A percentile compares a stretch with the other conserved stretches of the same genome.
Evolutionary conservation across 2,797 vertebrate genomes (phyloP).

Genomic region (Harpagifer antarcticus): DNA sequence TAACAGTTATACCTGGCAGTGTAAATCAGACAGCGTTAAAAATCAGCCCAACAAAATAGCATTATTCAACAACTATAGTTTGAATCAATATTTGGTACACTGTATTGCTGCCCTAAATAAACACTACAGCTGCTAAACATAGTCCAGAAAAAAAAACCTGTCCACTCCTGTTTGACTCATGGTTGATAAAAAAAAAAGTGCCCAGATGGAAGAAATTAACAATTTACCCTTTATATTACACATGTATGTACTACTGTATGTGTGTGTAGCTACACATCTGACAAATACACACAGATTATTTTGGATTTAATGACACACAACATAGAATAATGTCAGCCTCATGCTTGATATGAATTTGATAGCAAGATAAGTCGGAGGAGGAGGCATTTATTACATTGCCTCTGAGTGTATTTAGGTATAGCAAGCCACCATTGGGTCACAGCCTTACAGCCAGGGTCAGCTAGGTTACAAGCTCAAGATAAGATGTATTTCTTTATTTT

Average conservation of each 20-base stretch:
- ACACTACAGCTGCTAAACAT: not conserved
- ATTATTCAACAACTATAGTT: not conserved
- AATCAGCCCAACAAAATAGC: too few species aligned
- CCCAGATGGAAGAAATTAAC: not conserved
- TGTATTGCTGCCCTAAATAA: not conserved
- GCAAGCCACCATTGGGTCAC: not conserved
- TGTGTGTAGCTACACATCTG: not conserved
- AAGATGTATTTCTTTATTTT: slow-evolving; percentile 12
- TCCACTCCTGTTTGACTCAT: not conserved
- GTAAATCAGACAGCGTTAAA: not conserved
- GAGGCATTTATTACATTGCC: not conserved
- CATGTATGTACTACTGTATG: too few species aligned
- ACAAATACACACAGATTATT: not conserved
- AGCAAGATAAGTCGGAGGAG: not conserved
- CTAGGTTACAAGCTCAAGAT: not conserved
- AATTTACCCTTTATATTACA: too few species aligned
- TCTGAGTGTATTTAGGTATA: not conserved
- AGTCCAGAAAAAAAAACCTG: not conserved
- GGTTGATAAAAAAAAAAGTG: not conserved
- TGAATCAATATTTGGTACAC: not conserved
- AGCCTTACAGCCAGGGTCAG: slow-evolving; percentile 7
- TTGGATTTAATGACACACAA: not conserved
- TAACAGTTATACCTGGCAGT: not conserved
- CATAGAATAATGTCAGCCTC: not conserved
- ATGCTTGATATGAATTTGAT: not conserved